These are phyloP conservation scores for Sinonovacula constricta DNA, from an alignment of 1,140 invertebrate genomes.

Conservation along the genomic window DNA sequence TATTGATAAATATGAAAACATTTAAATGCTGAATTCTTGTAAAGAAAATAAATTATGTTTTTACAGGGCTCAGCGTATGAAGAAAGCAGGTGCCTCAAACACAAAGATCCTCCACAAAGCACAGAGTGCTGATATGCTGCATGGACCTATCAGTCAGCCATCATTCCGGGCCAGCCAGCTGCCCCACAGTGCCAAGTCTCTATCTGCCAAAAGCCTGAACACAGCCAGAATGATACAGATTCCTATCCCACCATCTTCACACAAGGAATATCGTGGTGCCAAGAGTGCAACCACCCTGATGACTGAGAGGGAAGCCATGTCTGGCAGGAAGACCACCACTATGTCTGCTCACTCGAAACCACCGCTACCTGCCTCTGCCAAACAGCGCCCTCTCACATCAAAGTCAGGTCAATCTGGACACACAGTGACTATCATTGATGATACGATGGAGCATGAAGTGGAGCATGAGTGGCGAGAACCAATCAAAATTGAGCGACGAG, in stretches of 20 bases:
- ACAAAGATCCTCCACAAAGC: slow-evolving; percentile 66
- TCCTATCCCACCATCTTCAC: slow-evolving; percentile 1
- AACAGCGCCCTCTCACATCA: slow-evolving; percentile 55
- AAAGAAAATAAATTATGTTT: too few species aligned
- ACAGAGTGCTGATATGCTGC: neutral
- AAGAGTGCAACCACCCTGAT: slow-evolving; percentile 16
- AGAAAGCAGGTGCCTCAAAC: slow-evolving; percentile 73
- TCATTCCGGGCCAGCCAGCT: slow-evolving; percentile 64
- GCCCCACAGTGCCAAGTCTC: slow-evolving; percentile 72
- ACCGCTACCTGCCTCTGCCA: slow-evolving; percentile 45
- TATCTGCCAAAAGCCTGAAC: slow-evolving; percentile 66
- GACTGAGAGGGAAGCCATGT: neutral
- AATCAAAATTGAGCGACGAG: slow-evolving; percentile 58
- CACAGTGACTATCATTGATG: slow-evolving; percentile 52
- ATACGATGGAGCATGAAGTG: slow-evolving; percentile 32
- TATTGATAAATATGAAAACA: neutral
- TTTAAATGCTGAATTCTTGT: neutral
- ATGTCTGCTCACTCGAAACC: slow-evolving; percentile 49
- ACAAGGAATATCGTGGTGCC: neutral
- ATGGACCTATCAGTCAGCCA: slow-evolving; percentile 55
- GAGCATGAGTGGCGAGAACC: slow-evolving; percentile 45
- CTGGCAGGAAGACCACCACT: slow-evolving; percentile 36
- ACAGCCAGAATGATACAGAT: slow-evolving; percentile 69
- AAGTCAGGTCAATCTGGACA: slow-evolving; percentile 61
- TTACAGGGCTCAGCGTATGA: slow-evolving; percentile 72